Conservation (phyloP, 2,888 invertebrate genomes). For the Philereme transversata region DNA sequence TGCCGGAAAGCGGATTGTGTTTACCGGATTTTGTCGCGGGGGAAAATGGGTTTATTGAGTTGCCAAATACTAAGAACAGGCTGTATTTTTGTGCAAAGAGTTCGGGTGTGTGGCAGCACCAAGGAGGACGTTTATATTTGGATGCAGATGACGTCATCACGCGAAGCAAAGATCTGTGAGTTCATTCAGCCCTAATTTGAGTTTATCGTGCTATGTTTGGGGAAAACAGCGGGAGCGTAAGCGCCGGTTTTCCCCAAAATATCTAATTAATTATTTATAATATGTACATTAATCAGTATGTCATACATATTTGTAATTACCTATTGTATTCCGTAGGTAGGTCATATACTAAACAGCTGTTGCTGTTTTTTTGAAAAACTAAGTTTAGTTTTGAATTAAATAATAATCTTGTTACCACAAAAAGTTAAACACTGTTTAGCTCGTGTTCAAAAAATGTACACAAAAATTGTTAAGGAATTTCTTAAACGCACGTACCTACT, state of each 20-base stretch:
- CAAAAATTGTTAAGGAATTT: too few relatives aligned
- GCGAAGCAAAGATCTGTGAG: constrained; percentile 55
- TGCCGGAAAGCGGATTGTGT: constrained; percentile 50
- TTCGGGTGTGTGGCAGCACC: constrained; percentile 65
- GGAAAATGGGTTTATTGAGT: constrained; percentile 49
- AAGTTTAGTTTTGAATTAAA: too few relatives aligned
- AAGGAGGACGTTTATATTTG: constrained; percentile 71
- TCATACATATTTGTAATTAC: too few relatives aligned
- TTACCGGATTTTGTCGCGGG: constrained; percentile 48
- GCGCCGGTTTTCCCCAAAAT: constrained; percentile 1
- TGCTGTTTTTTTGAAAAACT: too few relatives aligned
- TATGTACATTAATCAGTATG: too few relatives aligned
- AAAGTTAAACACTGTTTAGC: too few relatives aligned
- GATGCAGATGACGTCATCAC: constrained; percentile 73
- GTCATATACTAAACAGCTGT: too few relatives aligned
- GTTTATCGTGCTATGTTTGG: constrained; percentile 19
- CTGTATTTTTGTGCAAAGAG: constrained; percentile 69
- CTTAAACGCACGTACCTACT: too few relatives aligned
- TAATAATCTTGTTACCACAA: too few relatives aligned
- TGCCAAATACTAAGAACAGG: constrained; percentile 52
- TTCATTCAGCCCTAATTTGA: constrained; percentile 32
- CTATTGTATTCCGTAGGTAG: too few relatives aligned
- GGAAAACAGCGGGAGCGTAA: constrained; percentile 3
- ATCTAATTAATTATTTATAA: too few relatives aligned
- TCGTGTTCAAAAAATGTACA: too few relatives aligned